Base-by-base conservation (phyloP, 2,113 vertebrate species). In the Aspiorhynchus laticeps region DNA sequence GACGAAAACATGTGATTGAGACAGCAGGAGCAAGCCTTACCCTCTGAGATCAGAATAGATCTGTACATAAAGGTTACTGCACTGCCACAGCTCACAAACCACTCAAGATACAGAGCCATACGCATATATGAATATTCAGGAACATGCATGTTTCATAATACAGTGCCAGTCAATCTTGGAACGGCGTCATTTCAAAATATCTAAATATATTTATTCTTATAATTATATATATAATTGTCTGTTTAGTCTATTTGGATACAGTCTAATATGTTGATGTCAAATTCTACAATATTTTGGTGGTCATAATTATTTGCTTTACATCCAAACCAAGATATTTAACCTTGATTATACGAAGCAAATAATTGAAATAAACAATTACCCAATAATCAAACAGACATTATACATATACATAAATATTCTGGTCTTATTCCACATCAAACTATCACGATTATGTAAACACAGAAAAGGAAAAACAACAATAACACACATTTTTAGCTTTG, bases 1-100 rank as follows among this genome's bases (percentile, higher is more conserved):
- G 59, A 82, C 31, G 10, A 38, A 82, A 65, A 82, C 41, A 83
- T 84, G 73, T 69, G 82, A 43, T 73, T 19, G 69, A 81, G 65
- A 53, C n/a, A 63, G 48, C 19, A 61, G 56, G 65, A 69, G 80
- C 38, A 31, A 80, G 82, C 31, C 7, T 43, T n/a, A 73, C 26
- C 73, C 63, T 78, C 6, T 0, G 74, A 79, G 43, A 86, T 56
- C 65, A 48, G 38, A 31, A 9, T 3, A 10, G 53, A 87, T 51
- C 21, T 48, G 10, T 63, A 48, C 17, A n/a, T 56, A 38, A 75
- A 83, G 53, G 67, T 82, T 65, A 51, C 0, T 4, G 38, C 53
- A 8, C 38, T 1, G 2, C 53, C 10, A 28, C 21, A 71, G n/a
- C 24, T 59, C 31, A 41, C 1, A 80, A 31, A 56, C 6, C 51